Percentiles rank a stretch among this genome's conserved stretches.
Evolutionary conservation across 2,113 vertebrate genomes (phyloP).

Genomic region (Pseudorectes ferrugineus): DNA sequence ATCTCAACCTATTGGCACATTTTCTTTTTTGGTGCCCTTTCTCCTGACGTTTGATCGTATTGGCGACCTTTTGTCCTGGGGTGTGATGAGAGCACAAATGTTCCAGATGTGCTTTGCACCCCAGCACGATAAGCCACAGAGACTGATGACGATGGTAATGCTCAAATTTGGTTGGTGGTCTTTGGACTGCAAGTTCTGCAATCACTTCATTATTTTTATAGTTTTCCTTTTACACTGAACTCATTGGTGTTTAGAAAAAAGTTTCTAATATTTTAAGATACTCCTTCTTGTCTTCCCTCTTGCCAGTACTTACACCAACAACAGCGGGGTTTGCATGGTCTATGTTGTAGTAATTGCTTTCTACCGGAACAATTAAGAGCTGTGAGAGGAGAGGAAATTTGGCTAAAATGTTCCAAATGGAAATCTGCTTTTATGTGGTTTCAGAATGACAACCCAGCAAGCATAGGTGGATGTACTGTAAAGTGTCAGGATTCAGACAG

Average conservation of each 20-base stretch:
- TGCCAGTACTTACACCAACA: neutral
- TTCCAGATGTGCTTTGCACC: neutral
- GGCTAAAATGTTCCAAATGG: neutral
- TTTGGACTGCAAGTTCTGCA: neutral
- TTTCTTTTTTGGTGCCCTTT: neutral
- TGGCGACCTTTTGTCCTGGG: neutral
- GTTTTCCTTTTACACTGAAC: neutral
- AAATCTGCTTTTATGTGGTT: slow-evolving; percentile 11
- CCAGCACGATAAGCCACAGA: neutral
- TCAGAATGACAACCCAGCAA: neutral
- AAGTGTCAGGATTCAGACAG: neutral
- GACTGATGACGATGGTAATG: neutral
- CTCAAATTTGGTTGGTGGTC: neutral
- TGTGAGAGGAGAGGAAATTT: neutral
- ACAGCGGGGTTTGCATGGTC: neutral
- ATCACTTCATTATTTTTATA: neutral
- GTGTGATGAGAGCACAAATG: neutral
- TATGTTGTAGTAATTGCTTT: neutral
- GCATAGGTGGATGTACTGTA: neutral
- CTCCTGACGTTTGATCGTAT: fast-evolving
- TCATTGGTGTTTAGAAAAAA: neutral
- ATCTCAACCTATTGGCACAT: neutral
- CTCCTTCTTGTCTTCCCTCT: neutral
- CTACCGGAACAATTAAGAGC: neutral
- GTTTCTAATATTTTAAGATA: neutral